Evolutionary conservation across 2,797 vertebrate genomes (phyloP).

Genomic region (Morelia viridis): DNA sequence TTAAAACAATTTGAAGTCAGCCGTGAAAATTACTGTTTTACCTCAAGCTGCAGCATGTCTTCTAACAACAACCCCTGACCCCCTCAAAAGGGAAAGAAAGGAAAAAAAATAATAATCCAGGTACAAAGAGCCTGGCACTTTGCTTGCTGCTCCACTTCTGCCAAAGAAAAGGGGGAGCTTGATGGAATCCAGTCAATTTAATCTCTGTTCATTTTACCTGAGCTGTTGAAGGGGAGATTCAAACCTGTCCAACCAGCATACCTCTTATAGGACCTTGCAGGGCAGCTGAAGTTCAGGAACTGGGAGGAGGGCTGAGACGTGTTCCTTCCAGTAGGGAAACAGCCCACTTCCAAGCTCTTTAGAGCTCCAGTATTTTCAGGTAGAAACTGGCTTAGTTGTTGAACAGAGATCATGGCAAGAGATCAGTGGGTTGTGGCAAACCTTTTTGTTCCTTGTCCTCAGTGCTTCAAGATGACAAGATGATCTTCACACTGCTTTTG

Average conservation of each 20-base stretch:
- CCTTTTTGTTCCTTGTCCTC: too few species aligned
- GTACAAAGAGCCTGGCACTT: background rate
- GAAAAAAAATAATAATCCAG: background rate
- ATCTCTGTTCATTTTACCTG: background rate
- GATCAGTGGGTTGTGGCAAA: background rate
- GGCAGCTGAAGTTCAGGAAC: background rate
- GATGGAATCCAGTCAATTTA: background rate
- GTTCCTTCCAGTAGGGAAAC: background rate
- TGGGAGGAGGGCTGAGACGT: background rate
- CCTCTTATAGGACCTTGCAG: background rate
- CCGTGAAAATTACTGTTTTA: background rate
- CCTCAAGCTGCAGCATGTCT: background rate
- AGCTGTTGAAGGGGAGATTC: background rate
- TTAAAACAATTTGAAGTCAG: background rate
- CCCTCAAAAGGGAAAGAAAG: background rate
- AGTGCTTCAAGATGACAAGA: too few species aligned
- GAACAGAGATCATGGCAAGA: background rate
- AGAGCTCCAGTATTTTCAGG: background rate
- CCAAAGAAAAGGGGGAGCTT: background rate
- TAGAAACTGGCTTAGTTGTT: background rate
- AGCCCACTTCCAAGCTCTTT: background rate
- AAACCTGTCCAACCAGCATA: background rate
- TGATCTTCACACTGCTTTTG: too few species aligned
- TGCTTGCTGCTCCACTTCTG: background rate
- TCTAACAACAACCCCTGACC: background rate